Conservation (phyloP, 2,113 vertebrate genomes). For the Balaenoptera acutorostrata region DNA sequence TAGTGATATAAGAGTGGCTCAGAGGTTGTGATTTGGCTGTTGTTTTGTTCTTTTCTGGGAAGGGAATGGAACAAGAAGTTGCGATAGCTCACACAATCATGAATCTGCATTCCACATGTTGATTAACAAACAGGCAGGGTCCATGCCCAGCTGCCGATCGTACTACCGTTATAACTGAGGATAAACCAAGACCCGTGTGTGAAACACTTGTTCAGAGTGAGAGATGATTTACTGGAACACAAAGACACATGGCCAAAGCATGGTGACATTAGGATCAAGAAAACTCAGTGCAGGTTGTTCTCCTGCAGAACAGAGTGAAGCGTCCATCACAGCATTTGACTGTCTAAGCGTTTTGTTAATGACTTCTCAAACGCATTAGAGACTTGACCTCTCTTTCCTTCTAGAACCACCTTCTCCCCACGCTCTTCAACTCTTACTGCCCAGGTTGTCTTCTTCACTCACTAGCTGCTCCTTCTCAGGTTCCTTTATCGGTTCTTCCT, state of each 20-base stretch:
- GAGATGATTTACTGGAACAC: neutral
- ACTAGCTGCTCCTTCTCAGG: neutral
- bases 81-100: neutral
- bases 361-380: no score
- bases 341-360: neutral
- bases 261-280: neutral
- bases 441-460: neutral
- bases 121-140: neutral
- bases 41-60: neutral
- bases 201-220: neutral
- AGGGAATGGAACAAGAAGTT: neutral
- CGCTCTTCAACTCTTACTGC: neutral
- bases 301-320: neutral
- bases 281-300: fast-evolving
- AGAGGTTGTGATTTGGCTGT: neutral
- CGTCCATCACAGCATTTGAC: neutral
- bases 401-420: no score
- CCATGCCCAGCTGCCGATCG: fast-evolving
- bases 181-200: fast-evolving
- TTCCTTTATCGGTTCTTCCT: neutral
- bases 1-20: neutral
- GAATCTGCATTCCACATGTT: neutral
- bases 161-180: no score
- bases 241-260: neutral
- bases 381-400: neutral